phyloP scores from a whole-genome alignment of 2,888 invertebrate species.

The Nymphalis c-album region DNA sequence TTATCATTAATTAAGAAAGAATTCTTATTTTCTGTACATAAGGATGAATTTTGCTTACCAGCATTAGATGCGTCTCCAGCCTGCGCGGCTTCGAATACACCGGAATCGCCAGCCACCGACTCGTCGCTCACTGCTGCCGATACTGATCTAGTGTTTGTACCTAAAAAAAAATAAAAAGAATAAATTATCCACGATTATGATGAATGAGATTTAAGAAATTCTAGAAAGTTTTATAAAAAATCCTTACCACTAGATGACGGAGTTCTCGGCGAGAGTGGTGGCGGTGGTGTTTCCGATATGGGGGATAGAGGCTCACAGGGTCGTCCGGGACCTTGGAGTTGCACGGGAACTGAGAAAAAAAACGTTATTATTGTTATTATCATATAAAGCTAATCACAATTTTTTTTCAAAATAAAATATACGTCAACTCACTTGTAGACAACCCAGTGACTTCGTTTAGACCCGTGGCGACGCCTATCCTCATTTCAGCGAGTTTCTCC shows the following conservation, averaged over 20 bases:
- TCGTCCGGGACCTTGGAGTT: slow-evolving; percentile 75
- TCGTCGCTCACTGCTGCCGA: slow-evolving; percentile 98
- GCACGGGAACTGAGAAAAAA: slow-evolving; percentile 63
- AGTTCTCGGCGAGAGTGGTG: slow-evolving; percentile 74
- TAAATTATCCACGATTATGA: too few relatives aligned
- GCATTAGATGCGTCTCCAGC: slow-evolving; percentile 76
- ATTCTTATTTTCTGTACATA: background rate
- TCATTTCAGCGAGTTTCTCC: slow-evolving; percentile 80
- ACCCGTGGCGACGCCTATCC: slow-evolving; percentile 76
- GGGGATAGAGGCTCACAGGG: slow-evolving; percentile 87
- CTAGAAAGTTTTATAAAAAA: background rate
- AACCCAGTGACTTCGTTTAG: slow-evolving; percentile 76
- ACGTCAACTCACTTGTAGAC: slow-evolving; percentile 58
- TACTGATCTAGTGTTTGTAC: slow-evolving; percentile 93
- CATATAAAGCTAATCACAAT: background rate
- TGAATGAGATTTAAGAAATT: slow-evolving; percentile 16
- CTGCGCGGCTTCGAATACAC: slow-evolving; percentile 94
- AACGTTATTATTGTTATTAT: background rate
- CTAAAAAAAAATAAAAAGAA: slow-evolving; percentile 48
- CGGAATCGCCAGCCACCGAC: slow-evolving; percentile 97
- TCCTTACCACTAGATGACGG: slow-evolving; percentile 78
- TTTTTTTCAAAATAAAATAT: too few relatives aligned
- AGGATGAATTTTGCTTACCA: slow-evolving; percentile 14
- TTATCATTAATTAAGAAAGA: too few relatives aligned
- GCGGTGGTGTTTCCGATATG: slow-evolving; percentile 91